Percentiles rank a stretch among this genome's conserved stretches.
Conservation (phyloP, 2,113 vertebrate genomes). For the Mesitornis unicolor region DNA sequence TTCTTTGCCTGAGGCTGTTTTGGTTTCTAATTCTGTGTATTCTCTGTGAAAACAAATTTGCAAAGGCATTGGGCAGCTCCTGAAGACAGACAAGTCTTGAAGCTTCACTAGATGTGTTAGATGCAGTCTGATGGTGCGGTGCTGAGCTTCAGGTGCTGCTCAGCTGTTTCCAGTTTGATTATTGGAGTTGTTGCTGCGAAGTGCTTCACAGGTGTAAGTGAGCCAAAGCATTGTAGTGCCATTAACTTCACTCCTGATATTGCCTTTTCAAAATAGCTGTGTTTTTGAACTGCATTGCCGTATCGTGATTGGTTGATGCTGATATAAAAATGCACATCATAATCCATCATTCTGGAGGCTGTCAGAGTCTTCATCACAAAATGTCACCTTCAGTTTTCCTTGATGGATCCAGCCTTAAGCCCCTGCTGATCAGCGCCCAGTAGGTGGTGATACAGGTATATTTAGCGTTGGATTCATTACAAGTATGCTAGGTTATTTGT, state of each 20-base stretch:
- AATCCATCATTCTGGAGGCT: background rate
- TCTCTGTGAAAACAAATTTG: background rate
- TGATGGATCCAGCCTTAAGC: background rate
- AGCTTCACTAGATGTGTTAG: background rate
- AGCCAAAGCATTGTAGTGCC: background rate
- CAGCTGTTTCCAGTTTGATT: background rate
- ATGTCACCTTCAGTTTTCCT: background rate
- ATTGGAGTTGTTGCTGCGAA: background rate
- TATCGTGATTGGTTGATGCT: background rate
- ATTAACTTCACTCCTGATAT: background rate
- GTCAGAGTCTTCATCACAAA: background rate
- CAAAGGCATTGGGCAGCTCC: background rate
- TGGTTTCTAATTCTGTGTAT: background rate
- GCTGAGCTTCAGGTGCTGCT: background rate
- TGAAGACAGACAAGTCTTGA: background rate
- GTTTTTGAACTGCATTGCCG: rapidly evolving
- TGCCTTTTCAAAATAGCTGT: background rate
- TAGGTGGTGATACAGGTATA: background rate
- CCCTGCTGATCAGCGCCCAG: background rate
- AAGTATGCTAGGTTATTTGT: background rate
- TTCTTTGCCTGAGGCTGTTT: background rate
- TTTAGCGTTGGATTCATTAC: background rate
- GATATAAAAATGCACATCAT: background rate
- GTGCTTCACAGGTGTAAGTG: background rate
- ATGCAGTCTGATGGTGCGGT: background rate